phyloP scores from a whole-genome alignment of 1,140 invertebrate genomes.

The Camponotus floridanus region DNA sequence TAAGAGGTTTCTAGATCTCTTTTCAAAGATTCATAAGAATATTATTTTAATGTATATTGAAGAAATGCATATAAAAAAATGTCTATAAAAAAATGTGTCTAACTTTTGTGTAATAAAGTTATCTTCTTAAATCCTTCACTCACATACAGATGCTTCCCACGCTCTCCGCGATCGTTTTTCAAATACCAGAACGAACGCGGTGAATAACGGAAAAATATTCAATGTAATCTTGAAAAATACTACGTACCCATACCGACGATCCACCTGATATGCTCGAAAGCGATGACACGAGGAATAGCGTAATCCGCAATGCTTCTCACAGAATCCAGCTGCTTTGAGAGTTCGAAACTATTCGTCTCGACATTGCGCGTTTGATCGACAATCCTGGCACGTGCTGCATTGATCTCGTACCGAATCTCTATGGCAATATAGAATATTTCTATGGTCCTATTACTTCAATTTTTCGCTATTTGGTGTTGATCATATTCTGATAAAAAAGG shows the following conservation, averaged over 20 bases:
- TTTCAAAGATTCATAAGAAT: neutral
- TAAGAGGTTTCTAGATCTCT: neutral
- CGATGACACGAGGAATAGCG: conserved; percentile 78
- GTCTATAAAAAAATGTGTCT: conserved; percentile 1
- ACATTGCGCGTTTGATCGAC: conserved; percentile 82
- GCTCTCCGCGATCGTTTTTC: neutral
- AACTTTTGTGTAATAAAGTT: neutral
- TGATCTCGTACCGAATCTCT: conserved; percentile 84
- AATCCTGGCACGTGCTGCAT: conserved; percentile 79
- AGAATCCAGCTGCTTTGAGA: conserved; percentile 82
- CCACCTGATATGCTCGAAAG: conserved; percentile 84
- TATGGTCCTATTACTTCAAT: conserved; percentile 12
- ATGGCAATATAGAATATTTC: conserved; percentile 50
- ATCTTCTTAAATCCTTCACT: conserved; percentile 12
- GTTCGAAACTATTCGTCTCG: conserved; percentile 80
- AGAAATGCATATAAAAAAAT: neutral
- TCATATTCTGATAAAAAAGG: neutral
- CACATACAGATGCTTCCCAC: neutral
- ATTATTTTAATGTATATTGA: neutral
- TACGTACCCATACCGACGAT: conserved; percentile 81
- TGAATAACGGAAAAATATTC: conserved; percentile 43
- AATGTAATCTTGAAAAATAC: conserved; percentile 38
- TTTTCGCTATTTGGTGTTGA: conserved; percentile 5
- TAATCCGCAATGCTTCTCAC: conserved; percentile 76
- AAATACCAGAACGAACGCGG: neutral